Evolutionary conservation across 2,888 invertebrate species (phyloP).

Genomic region (Brenthis daphne): DNA sequence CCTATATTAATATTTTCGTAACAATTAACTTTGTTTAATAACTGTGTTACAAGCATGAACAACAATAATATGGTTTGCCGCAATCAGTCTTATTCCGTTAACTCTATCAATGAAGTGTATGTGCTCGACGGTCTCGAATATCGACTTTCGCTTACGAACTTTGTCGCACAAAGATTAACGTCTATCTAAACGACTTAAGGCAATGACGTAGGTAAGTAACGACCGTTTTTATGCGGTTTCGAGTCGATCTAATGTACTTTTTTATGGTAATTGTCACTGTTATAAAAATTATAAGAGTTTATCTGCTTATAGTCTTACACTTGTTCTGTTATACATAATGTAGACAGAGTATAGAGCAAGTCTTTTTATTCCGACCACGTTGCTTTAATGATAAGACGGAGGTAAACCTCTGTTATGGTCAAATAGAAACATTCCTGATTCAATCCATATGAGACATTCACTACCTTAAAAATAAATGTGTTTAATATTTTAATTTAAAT

Average conservation of each 20-base stretch:
- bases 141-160: conserved; percentile 3
- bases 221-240: background rate
- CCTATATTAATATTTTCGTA: too few relatives aligned
- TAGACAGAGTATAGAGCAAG: too few relatives aligned
- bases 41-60: background rate
- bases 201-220: conserved; percentile 5
- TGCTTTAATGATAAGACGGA: too few relatives aligned
- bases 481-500: too few relatives aligned
- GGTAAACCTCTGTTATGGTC: too few relatives aligned
- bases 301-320: background rate
- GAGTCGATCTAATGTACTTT: background rate
- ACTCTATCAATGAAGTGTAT: conserved; percentile 8
- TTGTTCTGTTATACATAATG: too few relatives aligned
- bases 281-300: background rate
- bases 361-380: too few relatives aligned
- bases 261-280: conserved; percentile 11
- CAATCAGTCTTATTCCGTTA: conserved; percentile 1
- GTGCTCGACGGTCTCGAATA: background rate
- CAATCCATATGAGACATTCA: too few relatives aligned
- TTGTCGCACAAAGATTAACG: background rate
- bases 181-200: background rate
- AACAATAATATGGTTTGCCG: conserved; percentile 1
- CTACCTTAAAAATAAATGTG: too few relatives aligned
- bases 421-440: too few relatives aligned
- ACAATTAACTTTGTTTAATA: too few relatives aligned